Evolutionary conservation across 2,888 invertebrate species (phyloP), one percentile per base, ranked within the genome.

Genomic region (Sinhomidia bicolor): DNA sequence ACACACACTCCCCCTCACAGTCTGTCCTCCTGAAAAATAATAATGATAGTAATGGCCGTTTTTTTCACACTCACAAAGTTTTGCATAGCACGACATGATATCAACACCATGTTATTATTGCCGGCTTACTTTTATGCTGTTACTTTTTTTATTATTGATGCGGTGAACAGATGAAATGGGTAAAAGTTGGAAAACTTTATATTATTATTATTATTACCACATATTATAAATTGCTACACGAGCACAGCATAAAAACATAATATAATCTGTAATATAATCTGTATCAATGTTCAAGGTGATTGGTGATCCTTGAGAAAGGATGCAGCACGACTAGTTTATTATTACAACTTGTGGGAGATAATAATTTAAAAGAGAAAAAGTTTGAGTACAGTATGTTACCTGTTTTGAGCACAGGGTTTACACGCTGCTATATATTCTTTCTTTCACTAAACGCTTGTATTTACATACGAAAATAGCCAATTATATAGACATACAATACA

Each of bases 321-420:
- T n/a, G n/a, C n/a, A n/a, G n/a, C n/a, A n/a, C n/a, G n/a, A n/a
- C n/a, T n/a, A n/a, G n/a, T n/a, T n/a, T n/a, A n/a, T n/a, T n/a
- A n/a, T n/a, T n/a, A n/a, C n/a, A n/a, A n/a, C n/a, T 26, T 47
- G 9, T 65, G 47, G 74, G 74, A 36, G 14, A 26, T 26, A 26
- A 74, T 74, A 74, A 74, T 74, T 74, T 74, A n/a, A n/a, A 74
- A 74, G 74, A 47, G 71, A 26, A 74, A 74, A 74, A 74, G 74
- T 74, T 74, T 74, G 36, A 44, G 74, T 12, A 23, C 23, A 44
- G 29, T 74, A 51, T 74, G 44, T 7, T 44, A n/a, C n/a, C n/a
- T n/a, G n/a, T n/a, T n/a, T n/a, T n/a, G n/a, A n/a, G n/a, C n/a
- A n/a, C n/a, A n/a, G n/a, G n/a, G n/a, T n/a, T n/a, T n/a, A n/a